Evolutionary conservation across 2,113 vertebrate genomes (phyloP), one percentile per base, ranked within the genome.

Genomic region (Bujurquina vittata): DNA sequence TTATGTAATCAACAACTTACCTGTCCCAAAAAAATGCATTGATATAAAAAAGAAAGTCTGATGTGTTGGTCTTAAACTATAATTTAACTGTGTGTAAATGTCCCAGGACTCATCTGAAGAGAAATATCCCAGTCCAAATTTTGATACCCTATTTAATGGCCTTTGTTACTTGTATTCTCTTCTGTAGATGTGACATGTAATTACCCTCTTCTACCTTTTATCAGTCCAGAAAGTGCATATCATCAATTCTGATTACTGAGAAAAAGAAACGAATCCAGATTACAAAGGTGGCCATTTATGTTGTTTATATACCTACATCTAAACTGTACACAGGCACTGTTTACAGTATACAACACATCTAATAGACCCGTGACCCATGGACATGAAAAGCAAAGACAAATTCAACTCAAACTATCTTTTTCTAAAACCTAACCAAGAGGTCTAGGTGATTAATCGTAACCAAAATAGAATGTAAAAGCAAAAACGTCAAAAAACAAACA

Each of bases 1-100:
- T 79, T 56, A 22, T 75, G 18, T 57, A 46, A 82, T 49, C 31
- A 77, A 77, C 69, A 55, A 26, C 55, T 76, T 79, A 79, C 63
- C 83, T 89, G 73, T 23, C 22, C 18, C 23, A 26, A 69, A 11
- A 82, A 67, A 79, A n/a, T 55, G 17, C 56, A 43, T 46, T 59
- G 20, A 65, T 20, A 5, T 81, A 22, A 15, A 65, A 65, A 23
- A 10, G 31, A 78, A 67, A n/a, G 20, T 20, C 62, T 23, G 73
- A 76, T 79, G 54, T 8, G 37, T 5, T 77, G 37, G 40, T 55
- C 10, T 37, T 37, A n/a, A 75, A 46, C 56, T 73, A 59, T 17
- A 63, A 59, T 65, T 72, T 72, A 43, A 29, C 40, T 52, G n/a
- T 55, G 49, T 57, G 65, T 46, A 61, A 65, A 79, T 52, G 29